Conservation (phyloP, 1,140 invertebrate species). For the Charaxes varanes region DNA sequence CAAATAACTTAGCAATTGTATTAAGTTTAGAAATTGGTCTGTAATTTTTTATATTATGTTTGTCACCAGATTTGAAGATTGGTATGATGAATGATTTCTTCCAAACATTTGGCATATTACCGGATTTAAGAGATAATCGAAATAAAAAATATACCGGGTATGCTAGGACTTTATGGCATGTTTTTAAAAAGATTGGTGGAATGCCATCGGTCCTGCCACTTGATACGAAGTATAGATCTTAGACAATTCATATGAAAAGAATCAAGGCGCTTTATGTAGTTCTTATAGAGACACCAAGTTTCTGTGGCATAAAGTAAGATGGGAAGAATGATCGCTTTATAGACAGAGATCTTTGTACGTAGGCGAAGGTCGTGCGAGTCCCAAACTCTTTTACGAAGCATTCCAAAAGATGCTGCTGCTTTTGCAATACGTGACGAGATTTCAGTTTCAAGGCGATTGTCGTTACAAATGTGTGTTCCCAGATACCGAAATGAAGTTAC, state of each 20-base stretch:
- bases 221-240: slow-evolving; percentile 8
- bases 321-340: slow-evolving; percentile 15
- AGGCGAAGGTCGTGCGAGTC: slow-evolving; percentile 7
- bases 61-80: neutral
- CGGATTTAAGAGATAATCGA: neutral
- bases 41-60: neutral
- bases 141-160: too few relatives aligned
- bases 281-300: slow-evolving; percentile 14
- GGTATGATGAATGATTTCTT: neutral
- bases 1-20: neutral
- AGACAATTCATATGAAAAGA: slow-evolving; percentile 15
- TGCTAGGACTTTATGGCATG: too few relatives aligned
- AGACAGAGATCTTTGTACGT: slow-evolving; percentile 11
- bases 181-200: too few relatives aligned
- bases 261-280: slow-evolving; percentile 9
- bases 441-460: neutral
- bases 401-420: neutral
- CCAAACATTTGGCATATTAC: neutral
- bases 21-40: too few relatives aligned
- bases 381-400: slow-evolving; percentile 3
- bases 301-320: slow-evolving; percentile 10
- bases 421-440: neutral
- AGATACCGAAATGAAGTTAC: neutral
- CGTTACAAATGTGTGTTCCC: neutral
- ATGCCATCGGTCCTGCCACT: slow-evolving; percentile 17